Evolutionary conservation across 2,797 vertebrate genomes (phyloP), one percentile per base, ranked within the genome.

Genomic region (Gymnoscopelus braueri): DNA sequence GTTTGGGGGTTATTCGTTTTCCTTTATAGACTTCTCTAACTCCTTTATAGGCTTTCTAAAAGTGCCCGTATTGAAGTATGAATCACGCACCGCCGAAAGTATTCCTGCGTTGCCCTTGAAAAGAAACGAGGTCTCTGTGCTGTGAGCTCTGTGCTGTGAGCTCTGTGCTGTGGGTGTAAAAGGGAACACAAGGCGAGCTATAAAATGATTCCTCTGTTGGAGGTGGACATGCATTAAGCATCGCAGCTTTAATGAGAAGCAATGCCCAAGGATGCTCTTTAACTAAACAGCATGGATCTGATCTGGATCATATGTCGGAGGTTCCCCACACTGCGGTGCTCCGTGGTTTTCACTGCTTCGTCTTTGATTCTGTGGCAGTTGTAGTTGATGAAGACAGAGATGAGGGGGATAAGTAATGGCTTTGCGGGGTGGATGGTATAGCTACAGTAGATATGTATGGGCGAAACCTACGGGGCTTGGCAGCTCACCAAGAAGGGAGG

Each of bases 241-340:
- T 81, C 78, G 84, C 79, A 84, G 79, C 69, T 62, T 78, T 39
- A 15, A 71, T 67, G 61, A 77, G 85, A 85, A 86, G 89, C 77
- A 56, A 61, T 67, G 50, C 55, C 64, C 67, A 48, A n/a, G 74
- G 65, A 67, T 69, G 73, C 66, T 71, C 63, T 65, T 69, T 65
- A 29, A 51, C 66, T 69, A 48, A 78, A 64, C 69, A 75, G 70
- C 66, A 32, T 6, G 47, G 62, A 3, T 52, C 68, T 49, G 64
- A 63, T 55, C 65, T 49, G 69, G 79, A 74, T 87, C 75, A 65
- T 90, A 90, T 87, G 82, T 85, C 82, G n/a, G 50, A 57, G 75
- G 66, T 71, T 82, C 65, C 48, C 80, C 44, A 82, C 82, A 86
- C 77, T 85, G 84, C 87, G 80, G 81, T n/a, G 67, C 82, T 78